A percentile compares a stretch with the other conserved stretches of the same genome.
These are phyloP conservation scores for Hydractinia echinata DNA, from an alignment of 30 jellyfish, hydroid and myxozoan species.

Conservation along the genomic window DNA sequence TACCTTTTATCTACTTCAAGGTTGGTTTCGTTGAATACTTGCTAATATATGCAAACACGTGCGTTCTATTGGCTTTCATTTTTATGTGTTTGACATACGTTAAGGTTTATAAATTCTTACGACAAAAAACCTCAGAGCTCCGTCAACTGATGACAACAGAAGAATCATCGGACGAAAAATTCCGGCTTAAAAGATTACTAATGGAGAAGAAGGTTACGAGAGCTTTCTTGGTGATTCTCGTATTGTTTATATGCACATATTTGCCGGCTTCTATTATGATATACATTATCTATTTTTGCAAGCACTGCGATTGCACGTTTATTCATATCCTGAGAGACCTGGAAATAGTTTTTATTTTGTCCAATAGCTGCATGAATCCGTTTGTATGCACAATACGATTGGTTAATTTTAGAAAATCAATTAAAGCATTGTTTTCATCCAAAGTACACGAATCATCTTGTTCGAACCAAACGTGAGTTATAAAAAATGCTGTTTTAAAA, in stretches of 20 bases:
- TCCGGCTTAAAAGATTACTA: constrained; percentile 35
- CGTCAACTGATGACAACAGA: background rate
- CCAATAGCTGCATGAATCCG: constrained; percentile 82
- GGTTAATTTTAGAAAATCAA: constrained; percentile 20
- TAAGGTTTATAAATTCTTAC: background rate
- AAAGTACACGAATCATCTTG: no score
- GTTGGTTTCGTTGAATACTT: constrained; percentile 23
- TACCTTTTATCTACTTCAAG: constrained; percentile 29
- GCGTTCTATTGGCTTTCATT: background rate
- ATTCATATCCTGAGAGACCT: constrained; percentile 66
- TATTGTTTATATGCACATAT: constrained; percentile 54
- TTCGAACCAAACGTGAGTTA: no score
- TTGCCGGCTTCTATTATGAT: constrained; percentile 68
- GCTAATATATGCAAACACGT: background rate
- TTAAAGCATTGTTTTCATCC: background rate
- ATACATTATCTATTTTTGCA: constrained; percentile 61
- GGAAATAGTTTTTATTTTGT: constrained; percentile 47
- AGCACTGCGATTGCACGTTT: constrained; percentile 48
- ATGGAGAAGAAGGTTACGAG: constrained; percentile 72
- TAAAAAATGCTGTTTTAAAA: no score
- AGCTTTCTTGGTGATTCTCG: constrained; percentile 61
- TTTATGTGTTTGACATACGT: constrained; percentile 6
- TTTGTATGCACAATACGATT: constrained; percentile 61
- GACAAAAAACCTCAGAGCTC: background rate
- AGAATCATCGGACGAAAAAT: background rate